A percentile compares a stretch with the other conserved stretches of the same genome.
phyloP scores from a whole-genome alignment of 2,113 vertebrate genomes.

The Hyla sarda region DNA sequence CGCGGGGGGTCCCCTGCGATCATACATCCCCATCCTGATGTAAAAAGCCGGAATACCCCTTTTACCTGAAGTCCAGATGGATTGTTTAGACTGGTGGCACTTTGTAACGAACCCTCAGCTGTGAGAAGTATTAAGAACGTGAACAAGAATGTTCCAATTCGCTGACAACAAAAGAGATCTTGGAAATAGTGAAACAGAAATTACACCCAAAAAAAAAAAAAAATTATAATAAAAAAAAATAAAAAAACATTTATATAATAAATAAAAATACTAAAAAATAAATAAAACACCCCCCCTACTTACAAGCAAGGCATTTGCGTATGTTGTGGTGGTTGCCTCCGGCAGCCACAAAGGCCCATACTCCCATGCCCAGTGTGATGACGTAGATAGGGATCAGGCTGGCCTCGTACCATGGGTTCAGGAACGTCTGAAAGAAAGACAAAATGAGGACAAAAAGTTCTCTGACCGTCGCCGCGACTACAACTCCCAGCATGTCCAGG shows the following conservation, averaged over 20 bases:
- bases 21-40: too few relatives aligned
- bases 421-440: constrained; percentile 70
- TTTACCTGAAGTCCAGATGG: too few relatives aligned
- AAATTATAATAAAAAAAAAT: too few relatives aligned
- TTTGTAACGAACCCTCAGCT: too few relatives aligned
- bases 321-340: constrained; percentile 74
- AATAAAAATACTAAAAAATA: too few relatives aligned
- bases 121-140: too few relatives aligned
- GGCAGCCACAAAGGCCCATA: constrained; percentile 76
- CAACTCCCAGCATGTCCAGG: neutral
- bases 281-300: constrained; percentile 65
- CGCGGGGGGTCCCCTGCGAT: too few relatives aligned
- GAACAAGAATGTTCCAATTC: too few relatives aligned
- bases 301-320: constrained; percentile 77
- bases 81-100: too few relatives aligned
- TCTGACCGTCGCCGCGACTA: neutral
- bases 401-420: constrained; percentile 77
- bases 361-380: constrained; percentile 71
- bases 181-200: neutral
- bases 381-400: constrained; percentile 75
- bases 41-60: too few relatives aligned
- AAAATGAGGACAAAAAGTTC: neutral
- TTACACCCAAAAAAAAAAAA: too few relatives aligned
- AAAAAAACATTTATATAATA: too few relatives aligned
- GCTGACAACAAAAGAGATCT: neutral